Evolutionary conservation across 2,113 vertebrate genomes (phyloP).

Genomic region (Megaceryle maxima): DNA sequence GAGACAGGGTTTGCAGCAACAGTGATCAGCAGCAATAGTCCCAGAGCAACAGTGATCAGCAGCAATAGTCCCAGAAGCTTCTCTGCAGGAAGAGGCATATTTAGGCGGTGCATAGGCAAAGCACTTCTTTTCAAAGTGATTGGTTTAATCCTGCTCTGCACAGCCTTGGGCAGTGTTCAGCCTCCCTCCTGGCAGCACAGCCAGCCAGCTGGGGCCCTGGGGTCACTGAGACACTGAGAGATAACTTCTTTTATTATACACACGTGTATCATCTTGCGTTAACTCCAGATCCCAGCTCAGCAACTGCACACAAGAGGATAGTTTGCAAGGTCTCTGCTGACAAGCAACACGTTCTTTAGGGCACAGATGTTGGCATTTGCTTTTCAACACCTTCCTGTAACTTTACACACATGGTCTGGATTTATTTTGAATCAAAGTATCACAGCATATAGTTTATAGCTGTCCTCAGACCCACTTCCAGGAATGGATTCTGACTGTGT

Average conservation of each 20-base stretch:
- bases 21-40: not conserved
- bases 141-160: not conserved
- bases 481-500: constrained; percentile 39
- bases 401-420: constrained; percentile 28
- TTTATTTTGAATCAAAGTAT: constrained; percentile 67
- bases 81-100: not conserved
- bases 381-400: constrained; percentile 70
- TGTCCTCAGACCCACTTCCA: constrained; percentile 57
- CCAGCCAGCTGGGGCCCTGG: not conserved
- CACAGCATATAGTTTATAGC: constrained; percentile 47
- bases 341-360: constrained; percentile 16
- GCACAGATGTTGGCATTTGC: constrained; percentile 58
- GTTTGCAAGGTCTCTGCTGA: not conserved
- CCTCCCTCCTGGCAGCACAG: not conserved
- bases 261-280: not conserved
- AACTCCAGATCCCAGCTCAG: not conserved
- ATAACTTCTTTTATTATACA: not conserved
- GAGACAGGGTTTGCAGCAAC: not conserved
- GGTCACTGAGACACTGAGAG: not conserved
- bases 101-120: not conserved
- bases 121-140: not conserved
- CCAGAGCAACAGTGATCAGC: not conserved
- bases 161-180: not conserved
- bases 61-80: not conserved
- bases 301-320: not conserved